Conservation (phyloP, 1,140 invertebrate genomes). For the Polyergus mexicanus region DNA sequence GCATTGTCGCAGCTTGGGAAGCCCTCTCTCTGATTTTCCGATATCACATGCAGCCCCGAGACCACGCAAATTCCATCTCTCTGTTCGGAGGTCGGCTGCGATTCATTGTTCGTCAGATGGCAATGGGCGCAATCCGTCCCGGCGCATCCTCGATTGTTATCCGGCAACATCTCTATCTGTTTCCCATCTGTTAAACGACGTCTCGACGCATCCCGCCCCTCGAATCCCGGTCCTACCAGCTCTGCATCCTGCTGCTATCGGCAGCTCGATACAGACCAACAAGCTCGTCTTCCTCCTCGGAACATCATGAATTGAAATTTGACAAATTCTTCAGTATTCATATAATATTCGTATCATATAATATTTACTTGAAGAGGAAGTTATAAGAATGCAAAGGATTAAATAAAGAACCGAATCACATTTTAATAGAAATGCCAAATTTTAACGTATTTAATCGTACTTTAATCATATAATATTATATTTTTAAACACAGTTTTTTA, state of each 20-base stretch:
- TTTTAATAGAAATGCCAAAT: slow-evolving; percentile 20
- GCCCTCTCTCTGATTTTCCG: slow-evolving; percentile 50
- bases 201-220: slow-evolving; percentile 34
- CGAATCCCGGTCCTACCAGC: slow-evolving; percentile 32
- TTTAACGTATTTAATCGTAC: not conserved
- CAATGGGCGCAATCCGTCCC: slow-evolving; percentile 55
- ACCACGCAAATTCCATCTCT: slow-evolving; percentile 58
- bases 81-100: slow-evolving; percentile 47
- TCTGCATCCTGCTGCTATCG: slow-evolving; percentile 27
- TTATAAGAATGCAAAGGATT: not conserved
- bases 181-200: slow-evolving; percentile 57
- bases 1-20: slow-evolving; percentile 28
- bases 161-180: slow-evolving; percentile 53
- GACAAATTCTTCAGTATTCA: not conserved
- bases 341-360: not conserved
- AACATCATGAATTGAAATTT: slow-evolving; percentile 18
- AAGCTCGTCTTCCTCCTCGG: not conserved
- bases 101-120: slow-evolving; percentile 59
- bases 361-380: not conserved
- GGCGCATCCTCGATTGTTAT: slow-evolving; percentile 52
- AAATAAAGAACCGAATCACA: not conserved
- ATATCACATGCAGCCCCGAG: slow-evolving; percentile 50
- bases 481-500: not conserved
- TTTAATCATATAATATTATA: not conserved
- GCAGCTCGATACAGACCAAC: slow-evolving; percentile 25